These are phyloP conservation scores for Thalassaphorura encarpata DNA, from an alignment of 1,140 invertebrate genomes.

Conservation along the genomic window DNA sequence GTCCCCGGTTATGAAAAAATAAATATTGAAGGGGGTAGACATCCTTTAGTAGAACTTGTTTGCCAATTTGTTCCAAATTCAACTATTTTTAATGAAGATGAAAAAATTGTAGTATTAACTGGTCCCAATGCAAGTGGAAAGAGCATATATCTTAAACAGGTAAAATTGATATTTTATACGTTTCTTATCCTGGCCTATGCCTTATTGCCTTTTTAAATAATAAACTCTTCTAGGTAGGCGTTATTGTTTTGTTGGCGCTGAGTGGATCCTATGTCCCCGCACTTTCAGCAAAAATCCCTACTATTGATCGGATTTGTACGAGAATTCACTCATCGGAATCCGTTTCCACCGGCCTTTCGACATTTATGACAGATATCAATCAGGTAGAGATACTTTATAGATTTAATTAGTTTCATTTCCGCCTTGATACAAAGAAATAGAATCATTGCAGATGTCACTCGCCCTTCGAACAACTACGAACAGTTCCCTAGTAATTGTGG, in stretches of 20 bases:
- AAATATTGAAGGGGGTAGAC: constrained; percentile 58
- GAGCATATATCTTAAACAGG: constrained; percentile 80
- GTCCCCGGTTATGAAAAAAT: constrained; percentile 46
- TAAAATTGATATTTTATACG: constrained; percentile 33
- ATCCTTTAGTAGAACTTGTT: constrained; percentile 63
- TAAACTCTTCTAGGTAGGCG: constrained; percentile 45
- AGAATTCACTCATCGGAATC: constrained; percentile 63
- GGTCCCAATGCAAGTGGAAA: constrained; percentile 88
- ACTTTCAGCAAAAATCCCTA: constrained; percentile 49
- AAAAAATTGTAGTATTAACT: constrained; percentile 62
- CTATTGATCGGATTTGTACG: constrained; percentile 60
- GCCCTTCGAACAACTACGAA: constrained; percentile 52
- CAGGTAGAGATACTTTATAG: constrained; percentile 50
- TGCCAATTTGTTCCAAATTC: constrained; percentile 60
- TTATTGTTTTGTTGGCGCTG: constrained; percentile 73
- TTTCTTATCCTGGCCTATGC: neutral
- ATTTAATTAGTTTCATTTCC: neutral
- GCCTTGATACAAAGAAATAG: neutral
- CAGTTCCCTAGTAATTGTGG: constrained; percentile 66
- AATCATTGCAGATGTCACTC: constrained; percentile 51
- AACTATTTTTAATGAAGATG: constrained; percentile 44
- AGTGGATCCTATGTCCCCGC: constrained; percentile 84
- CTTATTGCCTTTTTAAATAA: neutral
- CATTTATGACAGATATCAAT: constrained; percentile 72
- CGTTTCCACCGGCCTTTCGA: constrained; percentile 65